Conservation (phyloP, 2,113 vertebrate species). For the Psilopsiagon aurifrons region DNA sequence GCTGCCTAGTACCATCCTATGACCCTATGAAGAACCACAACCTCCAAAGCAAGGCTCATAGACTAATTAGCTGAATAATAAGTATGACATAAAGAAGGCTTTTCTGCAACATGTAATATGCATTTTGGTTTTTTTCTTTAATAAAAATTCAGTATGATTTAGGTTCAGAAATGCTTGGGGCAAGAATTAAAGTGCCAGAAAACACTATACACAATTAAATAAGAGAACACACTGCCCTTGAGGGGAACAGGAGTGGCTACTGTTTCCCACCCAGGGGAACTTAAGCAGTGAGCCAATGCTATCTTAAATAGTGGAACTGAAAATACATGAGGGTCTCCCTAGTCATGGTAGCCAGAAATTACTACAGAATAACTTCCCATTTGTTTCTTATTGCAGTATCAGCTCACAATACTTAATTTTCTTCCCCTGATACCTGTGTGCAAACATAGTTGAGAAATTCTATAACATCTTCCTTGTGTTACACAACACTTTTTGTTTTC, state of each 20-base stretch:
- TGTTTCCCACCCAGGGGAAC: not conserved
- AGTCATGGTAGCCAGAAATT: rapidly evolving
- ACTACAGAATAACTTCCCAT: not conserved
- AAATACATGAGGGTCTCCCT: rapidly evolving
- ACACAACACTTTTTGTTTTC: rapidly evolving
- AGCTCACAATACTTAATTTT: not conserved
- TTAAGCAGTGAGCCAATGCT: rapidly evolving
- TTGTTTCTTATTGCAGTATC: not conserved
- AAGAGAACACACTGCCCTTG: not conserved
- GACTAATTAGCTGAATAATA: not conserved
- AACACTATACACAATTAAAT: not conserved
- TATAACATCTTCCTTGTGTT: rapidly evolving
- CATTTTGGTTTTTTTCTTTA: not conserved
- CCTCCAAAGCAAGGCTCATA: not conserved
- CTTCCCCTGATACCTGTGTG: not conserved
- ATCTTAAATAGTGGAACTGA: not conserved
- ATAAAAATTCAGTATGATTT: not conserved
- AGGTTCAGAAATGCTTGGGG: not conserved
- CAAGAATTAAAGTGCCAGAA: not conserved
- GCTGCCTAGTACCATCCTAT: not conserved
- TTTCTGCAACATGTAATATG: rapidly evolving
- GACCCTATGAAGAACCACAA: not conserved
- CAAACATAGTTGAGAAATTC: not conserved
- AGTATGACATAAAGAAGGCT: rapidly evolving
- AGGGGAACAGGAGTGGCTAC: not conserved